Conservation (phyloP, 2,888 invertebrate genomes). For the Trypoxylon attenuatum region DNA sequence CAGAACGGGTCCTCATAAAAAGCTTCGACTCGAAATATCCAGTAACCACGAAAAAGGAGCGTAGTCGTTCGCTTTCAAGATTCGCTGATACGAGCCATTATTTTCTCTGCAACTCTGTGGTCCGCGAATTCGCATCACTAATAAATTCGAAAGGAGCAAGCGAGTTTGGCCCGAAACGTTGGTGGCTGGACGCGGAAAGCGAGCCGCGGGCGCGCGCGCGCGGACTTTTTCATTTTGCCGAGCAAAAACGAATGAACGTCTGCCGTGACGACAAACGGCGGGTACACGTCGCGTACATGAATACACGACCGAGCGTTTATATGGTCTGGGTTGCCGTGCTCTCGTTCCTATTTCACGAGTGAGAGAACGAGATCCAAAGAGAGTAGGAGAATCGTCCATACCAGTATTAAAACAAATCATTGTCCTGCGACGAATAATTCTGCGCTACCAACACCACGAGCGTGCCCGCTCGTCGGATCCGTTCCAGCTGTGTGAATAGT, state of each 20-base stretch:
- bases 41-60: no score
- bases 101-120: no score
- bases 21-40: no score
- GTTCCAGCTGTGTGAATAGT: slow-evolving; percentile 35
- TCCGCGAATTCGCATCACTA: no score
- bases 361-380: not conserved
- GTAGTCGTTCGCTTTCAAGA: no score
- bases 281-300: slow-evolving; percentile 58
- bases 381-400: slow-evolving; percentile 1
- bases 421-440: slow-evolving; percentile 40
- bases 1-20: no score
- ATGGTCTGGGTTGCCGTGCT: slow-evolving; percentile 6
- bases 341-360: slow-evolving; percentile 8
- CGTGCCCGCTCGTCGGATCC: slow-evolving; percentile 16
- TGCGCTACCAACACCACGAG: no score
- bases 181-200: no score
- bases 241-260: slow-evolving; percentile 47
- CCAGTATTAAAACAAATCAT: slow-evolving; percentile 54
- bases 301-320: slow-evolving; percentile 50
- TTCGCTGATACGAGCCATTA: no score
- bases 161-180: no score
- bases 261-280: slow-evolving; percentile 54
- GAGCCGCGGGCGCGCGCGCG: no score
- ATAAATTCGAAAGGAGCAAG: no score
- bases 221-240: slow-evolving; percentile 48